Percentiles rank a stretch among this genome's conserved stretches.
phyloP scores from a whole-genome alignment of 2,888 invertebrate species.

The Frankliniella fusca region DNA sequence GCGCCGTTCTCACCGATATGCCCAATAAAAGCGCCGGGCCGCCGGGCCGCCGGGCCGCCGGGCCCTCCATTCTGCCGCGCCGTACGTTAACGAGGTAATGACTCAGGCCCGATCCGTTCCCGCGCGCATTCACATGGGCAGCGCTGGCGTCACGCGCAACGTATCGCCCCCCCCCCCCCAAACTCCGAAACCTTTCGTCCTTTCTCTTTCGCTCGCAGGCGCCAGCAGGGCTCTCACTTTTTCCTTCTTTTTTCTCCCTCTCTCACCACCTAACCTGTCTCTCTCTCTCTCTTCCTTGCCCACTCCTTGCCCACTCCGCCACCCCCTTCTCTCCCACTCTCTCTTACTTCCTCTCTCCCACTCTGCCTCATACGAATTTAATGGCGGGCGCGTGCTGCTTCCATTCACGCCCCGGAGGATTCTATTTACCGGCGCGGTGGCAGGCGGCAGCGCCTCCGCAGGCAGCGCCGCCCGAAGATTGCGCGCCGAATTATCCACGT shows the following conservation, averaged over 20 bases:
- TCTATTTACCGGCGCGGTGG: neutral
- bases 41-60: too few relatives aligned
- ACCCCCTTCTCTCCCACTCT: neutral
- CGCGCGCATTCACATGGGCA: too few relatives aligned
- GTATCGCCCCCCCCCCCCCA: neutral
- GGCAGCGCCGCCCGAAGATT: neutral
- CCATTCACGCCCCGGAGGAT: neutral
- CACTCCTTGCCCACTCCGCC: neutral
- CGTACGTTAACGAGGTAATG: too few relatives aligned
- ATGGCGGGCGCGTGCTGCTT: neutral
- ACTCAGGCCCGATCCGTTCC: too few relatives aligned
- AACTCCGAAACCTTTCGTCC: neutral
- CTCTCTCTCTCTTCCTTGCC: neutral
- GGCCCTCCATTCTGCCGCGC: too few relatives aligned
- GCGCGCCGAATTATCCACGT: neutral
- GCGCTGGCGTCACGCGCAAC: too few relatives aligned
- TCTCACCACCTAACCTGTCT: neutral
- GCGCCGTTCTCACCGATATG: too few relatives aligned
- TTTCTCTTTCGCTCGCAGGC: too few relatives aligned
- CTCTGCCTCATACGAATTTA: slow-evolving; percentile 5
- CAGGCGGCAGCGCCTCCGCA: neutral
- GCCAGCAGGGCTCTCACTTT: too few relatives aligned
- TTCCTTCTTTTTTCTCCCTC: neutral
- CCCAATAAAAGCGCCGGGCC: too few relatives aligned
- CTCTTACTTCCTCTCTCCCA: neutral